A percentile compares a stretch with the other conserved stretches of the same genome.
Evolutionary conservation across 1,140 invertebrate genomes (phyloP).

Genomic region (Ridgeia piscesae): DNA sequence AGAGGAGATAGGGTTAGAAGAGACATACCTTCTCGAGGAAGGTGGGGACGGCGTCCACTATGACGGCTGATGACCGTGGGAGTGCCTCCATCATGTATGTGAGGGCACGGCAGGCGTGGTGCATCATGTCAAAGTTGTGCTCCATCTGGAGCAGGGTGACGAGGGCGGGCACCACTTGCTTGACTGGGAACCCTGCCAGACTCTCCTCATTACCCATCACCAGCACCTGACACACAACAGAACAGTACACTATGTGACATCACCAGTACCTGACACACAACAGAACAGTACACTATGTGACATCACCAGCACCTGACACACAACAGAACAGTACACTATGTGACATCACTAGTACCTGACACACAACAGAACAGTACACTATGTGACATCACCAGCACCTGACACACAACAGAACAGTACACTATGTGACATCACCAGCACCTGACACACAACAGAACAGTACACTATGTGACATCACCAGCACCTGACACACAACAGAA

Average conservation of each 20-base stretch:
- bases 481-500: background rate
- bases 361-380: background rate
- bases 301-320: background rate
- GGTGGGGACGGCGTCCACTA: conserved; percentile 94
- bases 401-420: background rate
- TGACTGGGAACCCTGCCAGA: conserved; percentile 94
- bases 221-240: conserved; percentile 71
- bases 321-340: background rate
- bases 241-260: background rate
- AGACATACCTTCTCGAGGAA: conserved; percentile 58
- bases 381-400: background rate
- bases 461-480: background rate
- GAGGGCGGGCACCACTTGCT: conserved; percentile 94
- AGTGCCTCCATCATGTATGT: conserved; percentile 99
- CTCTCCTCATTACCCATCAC: conserved; percentile 99
- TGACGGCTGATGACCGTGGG: conserved; percentile 91
- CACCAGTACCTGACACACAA: background rate
- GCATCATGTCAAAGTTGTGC: conserved; percentile 99
- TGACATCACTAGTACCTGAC: background rate
- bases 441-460: background rate
- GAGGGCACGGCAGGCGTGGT: conserved; percentile 94
- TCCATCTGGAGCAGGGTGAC: conserved; percentile 59
- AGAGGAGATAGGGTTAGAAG: too few relatives aligned
- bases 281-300: background rate
- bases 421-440: background rate